Percentiles rank a stretch among this genome's conserved stretches.
Conservation (phyloP, 2,113 vertebrate species). For the Rhinolophus ferrumequinum region DNA sequence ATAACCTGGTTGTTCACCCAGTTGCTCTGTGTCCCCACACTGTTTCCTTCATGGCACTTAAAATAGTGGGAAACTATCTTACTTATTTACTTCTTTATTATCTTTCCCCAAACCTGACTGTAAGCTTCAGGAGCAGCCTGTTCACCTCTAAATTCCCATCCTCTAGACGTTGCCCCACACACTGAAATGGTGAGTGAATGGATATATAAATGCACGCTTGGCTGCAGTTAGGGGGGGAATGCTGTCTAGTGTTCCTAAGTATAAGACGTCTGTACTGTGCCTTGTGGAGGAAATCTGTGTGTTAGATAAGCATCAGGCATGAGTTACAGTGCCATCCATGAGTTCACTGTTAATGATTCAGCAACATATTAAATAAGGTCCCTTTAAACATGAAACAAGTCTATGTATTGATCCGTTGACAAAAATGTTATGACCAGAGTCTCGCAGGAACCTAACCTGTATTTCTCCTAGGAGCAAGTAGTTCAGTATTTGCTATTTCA, state of each 20-base stretch:
- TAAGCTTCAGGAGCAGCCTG: not conserved
- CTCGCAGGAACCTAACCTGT: not conserved
- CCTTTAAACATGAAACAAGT: not conserved
- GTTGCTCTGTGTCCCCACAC: not conserved
- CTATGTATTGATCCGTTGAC: not conserved
- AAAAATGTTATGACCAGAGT: not conserved
- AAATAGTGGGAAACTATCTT: not conserved
- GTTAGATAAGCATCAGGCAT: not conserved
- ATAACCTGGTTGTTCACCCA: not conserved
- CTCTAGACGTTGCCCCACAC: not conserved
- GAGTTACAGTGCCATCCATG: fast-evolving
- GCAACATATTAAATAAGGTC: not conserved
- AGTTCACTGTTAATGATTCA: not conserved
- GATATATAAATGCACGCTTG: not conserved
- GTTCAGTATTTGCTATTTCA: not conserved
- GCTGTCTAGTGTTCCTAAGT: not conserved
- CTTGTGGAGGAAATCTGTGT: not conserved
- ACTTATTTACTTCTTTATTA: not conserved
- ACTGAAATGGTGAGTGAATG: not conserved
- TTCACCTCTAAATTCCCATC: not conserved
- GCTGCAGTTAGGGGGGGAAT: not conserved
- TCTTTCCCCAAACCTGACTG: not conserved
- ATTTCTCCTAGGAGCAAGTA: not conserved
- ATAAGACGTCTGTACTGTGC: too few relatives aligned
- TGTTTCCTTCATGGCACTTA: not conserved